These are phyloP conservation scores for Argyresthia albistria DNA, from an alignment of 2,888 invertebrate genomes.

Conservation along the genomic window DNA sequence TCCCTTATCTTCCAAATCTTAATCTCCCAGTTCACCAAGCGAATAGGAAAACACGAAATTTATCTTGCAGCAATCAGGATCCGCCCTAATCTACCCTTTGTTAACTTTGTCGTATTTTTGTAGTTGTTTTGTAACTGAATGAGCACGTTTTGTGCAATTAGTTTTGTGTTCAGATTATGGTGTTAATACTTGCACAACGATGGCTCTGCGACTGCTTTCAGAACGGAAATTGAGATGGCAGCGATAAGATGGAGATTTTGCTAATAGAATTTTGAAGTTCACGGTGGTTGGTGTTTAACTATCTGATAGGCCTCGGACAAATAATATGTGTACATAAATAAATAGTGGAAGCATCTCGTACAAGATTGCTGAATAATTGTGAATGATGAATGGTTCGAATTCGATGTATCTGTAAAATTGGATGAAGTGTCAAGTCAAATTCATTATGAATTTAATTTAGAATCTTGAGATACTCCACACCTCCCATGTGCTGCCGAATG, in stretches of 20 bases:
- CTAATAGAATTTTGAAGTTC: too few relatives aligned
- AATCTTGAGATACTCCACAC: constrained; percentile 6
- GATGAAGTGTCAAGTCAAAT: too few relatives aligned
- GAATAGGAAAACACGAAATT: constrained; percentile 47
- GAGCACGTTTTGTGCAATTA: constrained; percentile 54
- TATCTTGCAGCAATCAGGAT: constrained; percentile 68
- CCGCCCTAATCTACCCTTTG: constrained; percentile 64
- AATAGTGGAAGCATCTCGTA: too few relatives aligned
- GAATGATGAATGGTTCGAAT: too few relatives aligned
- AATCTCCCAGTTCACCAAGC: constrained; percentile 60
- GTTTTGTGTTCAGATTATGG: constrained; percentile 40
- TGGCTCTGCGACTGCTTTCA: not conserved
- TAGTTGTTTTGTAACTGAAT: constrained; percentile 46
- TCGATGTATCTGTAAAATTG: too few relatives aligned
- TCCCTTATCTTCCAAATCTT: constrained; percentile 54
- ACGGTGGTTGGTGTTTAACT: too few relatives aligned
- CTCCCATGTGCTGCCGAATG: not conserved
- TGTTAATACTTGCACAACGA: constrained; percentile 30
- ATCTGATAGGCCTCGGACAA: too few relatives aligned
- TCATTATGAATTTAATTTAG: constrained; percentile 14
- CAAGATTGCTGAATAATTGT: too few relatives aligned
- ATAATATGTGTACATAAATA: too few relatives aligned
- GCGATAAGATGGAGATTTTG: too few relatives aligned
- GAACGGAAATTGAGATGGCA: not conserved
- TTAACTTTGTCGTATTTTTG: constrained; percentile 29